A percentile compares a stretch with the other conserved stretches of the same genome.
Conservation (phyloP, 2,888 invertebrate species). For the Coronaproctus castanopsis region DNA sequence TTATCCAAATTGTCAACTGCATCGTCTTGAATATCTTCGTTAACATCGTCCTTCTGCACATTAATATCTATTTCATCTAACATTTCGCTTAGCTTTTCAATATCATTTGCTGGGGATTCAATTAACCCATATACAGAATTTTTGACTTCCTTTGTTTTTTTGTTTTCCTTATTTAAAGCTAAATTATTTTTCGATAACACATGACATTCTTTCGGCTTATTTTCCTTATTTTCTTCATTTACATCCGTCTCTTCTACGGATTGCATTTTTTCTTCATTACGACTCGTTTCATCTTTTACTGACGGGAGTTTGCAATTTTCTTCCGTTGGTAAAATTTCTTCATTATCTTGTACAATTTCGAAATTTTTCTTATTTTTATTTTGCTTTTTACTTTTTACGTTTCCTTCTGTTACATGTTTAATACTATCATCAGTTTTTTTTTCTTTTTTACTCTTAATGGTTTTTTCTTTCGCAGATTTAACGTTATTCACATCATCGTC, state of each 20-base stretch:
- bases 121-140: neutral
- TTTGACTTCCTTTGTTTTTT: neutral
- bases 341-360: conserved; percentile 11
- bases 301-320: too few species aligned
- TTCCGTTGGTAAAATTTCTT: too few species aligned
- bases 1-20: neutral
- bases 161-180: neutral
- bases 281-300: conserved; percentile 8
- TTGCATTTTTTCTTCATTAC: conserved; percentile 5
- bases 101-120: too few species aligned
- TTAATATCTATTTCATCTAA: neutral
- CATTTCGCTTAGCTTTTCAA: neutral
- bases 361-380: conserved; percentile 14
- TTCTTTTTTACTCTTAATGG: too few species aligned
- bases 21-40: neutral
- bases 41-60: neutral
- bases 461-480: too few species aligned
- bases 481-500: too few species aligned
- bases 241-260: conserved; percentile 8
- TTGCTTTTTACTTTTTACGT: too few species aligned
- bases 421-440: too few species aligned
- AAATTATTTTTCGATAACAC: too few species aligned
- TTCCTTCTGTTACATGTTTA: too few species aligned
- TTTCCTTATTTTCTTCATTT: conserved; percentile 19
- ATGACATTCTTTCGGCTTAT: conserved; percentile 10